Percentiles rank a stretch among this genome's conserved stretches.
Conservation (phyloP, 2,113 vertebrate genomes). For the Toxotes jaculatrix region DNA sequence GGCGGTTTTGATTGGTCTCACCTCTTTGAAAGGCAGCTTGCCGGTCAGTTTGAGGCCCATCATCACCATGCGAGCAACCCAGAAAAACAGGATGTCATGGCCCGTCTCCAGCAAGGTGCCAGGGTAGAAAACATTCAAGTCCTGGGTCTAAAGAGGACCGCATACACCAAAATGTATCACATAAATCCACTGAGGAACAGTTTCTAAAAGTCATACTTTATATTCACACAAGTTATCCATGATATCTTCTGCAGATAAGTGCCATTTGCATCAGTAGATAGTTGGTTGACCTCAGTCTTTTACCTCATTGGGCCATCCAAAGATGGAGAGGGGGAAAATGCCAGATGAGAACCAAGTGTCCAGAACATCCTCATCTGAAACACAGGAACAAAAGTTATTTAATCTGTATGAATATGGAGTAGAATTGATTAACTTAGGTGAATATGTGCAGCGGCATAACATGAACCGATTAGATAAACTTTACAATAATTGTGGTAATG, state of each 20-base stretch:
- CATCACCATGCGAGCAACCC: slow-evolving; percentile 96
- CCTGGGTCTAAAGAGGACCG: slow-evolving; percentile 78
- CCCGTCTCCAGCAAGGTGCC: slow-evolving; percentile 91
- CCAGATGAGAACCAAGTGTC: slow-evolving; percentile 95
- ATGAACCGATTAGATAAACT: slow-evolving; percentile 27
- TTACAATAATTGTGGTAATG: background rate
- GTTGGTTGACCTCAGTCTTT: slow-evolving; percentile 48
- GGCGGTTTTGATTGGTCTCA: slow-evolving; percentile 47
- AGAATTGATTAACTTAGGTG: slow-evolving; percentile 19
- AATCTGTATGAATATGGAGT: slow-evolving; percentile 35
- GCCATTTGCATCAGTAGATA: slow-evolving; percentile 26
- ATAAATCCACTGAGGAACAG: background rate
- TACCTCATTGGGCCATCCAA: slow-evolving; percentile 93
- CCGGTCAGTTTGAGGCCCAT: slow-evolving; percentile 91
- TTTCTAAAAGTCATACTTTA: slow-evolving; percentile 13
- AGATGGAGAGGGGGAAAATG: slow-evolving; percentile 92
- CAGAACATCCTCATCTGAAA: slow-evolving; percentile 88
- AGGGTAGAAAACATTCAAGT: slow-evolving; percentile 90
- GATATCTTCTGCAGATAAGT: background rate
- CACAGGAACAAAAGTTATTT: slow-evolving; percentile 23
- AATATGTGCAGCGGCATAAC: slow-evolving; percentile 1
- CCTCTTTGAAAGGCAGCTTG: slow-evolving; percentile 91
- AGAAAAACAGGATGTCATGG: slow-evolving; percentile 93
- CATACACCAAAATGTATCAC: background rate
- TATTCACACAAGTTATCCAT: background rate